Evolutionary conservation across 2,888 invertebrate genomes (phyloP), one percentile per base, ranked within the genome.

Genomic region (Noctua fimbriata): DNA sequence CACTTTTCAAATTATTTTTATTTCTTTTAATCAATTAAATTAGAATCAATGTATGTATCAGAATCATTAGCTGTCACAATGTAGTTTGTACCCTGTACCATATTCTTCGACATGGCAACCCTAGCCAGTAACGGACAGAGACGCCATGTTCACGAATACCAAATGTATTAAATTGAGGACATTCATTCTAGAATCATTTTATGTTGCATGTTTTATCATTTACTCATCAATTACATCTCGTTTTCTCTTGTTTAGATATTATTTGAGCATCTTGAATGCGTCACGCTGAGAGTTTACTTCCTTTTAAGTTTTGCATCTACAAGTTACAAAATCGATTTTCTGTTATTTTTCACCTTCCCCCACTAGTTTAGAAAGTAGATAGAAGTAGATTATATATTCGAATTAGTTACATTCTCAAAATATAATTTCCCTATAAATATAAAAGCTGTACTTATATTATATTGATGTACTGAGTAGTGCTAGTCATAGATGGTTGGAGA

Each of bases 201-300:
- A 90, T 92, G 93, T 96, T 96, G 96, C 96, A 96, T 95, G 96
- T 94, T 91, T 91, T 91, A 92, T 95, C 89, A 87, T 94, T 94
- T 93, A 85, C 58, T 89, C 91, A 93, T 92, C 84, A 89, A 91
- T 90, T 81, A 84, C 89, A 88, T 89, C 28, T 81, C 70, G 60
- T 79, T 78, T 60, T 73, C 16, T 83, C 60, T 79, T n/a, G 85
- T 82, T 81, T 87, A 12, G 9, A 76, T 81, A 83, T 83, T 71
- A 83, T 86, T 87, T 83, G 81, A 79, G 83, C 76, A 80, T 79
- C 60, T 58, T 77, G 73, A 78, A 72, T 80, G 81, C 79, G 79
- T 69, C 84, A 81, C 71, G 85, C 69, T 67, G 67, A 73, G 28
- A 77, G 69, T 73, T 52, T 78, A 78, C 49, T 82, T 52, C 24